phyloP scores from a whole-genome alignment of 92 coral and sea anemone genomes.

The Porites divaricata region DNA sequence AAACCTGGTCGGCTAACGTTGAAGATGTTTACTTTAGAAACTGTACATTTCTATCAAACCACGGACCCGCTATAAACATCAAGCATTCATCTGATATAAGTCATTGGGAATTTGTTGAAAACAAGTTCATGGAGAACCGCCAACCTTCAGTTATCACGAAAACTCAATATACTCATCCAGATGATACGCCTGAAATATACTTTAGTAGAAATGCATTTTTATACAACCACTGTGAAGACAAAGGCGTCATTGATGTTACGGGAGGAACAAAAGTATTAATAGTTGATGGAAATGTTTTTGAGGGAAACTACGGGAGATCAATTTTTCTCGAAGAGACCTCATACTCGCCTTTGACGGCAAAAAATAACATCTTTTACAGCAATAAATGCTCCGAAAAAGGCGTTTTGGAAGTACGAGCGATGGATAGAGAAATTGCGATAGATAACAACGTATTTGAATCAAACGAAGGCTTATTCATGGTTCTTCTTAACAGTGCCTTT shows the following conservation, averaged over 20 bases:
- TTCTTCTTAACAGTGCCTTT: conserved; percentile 18
- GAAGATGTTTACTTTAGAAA: not conserved
- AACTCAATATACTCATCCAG: not conserved
- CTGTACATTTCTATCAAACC: conserved; percentile 23
- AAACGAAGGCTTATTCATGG: conserved; percentile 32
- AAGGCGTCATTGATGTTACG: conserved; percentile 43
- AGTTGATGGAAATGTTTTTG: conserved; percentile 34
- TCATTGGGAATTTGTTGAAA: conserved; percentile 41
- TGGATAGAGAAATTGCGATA: conserved; percentile 5
- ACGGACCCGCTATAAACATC: conserved; percentile 39
- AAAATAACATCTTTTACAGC: conserved; percentile 16
- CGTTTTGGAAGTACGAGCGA: conserved; percentile 21
- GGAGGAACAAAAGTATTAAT: conserved; percentile 1
- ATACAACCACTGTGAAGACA: conserved; percentile 19
- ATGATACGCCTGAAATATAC: not conserved
- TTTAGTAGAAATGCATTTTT: conserved; percentile 27
- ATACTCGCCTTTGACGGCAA: not conserved
- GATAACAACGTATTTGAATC: conserved; percentile 14
- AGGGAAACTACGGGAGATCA: conserved; percentile 34
- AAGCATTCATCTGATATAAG: not conserved
- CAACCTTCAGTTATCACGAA: conserved; percentile 30
- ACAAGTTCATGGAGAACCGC: conserved; percentile 36
- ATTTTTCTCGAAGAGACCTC: not conserved
- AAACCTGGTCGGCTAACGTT: not conserved
- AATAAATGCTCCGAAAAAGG: conserved; percentile 25